These are phyloP conservation scores for Phasia obesa DNA, from an alignment of 2,888 invertebrate species.

Conservation along the genomic window DNA sequence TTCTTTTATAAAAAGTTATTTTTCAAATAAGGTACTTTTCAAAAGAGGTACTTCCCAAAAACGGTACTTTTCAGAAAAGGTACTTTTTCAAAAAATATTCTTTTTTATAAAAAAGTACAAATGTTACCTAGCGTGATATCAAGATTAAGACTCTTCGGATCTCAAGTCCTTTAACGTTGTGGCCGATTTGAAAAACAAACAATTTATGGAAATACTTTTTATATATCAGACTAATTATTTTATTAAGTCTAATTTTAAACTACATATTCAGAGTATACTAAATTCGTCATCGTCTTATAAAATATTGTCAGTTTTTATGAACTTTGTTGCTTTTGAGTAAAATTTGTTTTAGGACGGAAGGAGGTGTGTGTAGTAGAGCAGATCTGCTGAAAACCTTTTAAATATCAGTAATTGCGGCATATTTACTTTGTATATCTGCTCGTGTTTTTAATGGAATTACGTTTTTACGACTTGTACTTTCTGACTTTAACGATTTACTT, in stretches of 20 bases:
- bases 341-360: neutral
- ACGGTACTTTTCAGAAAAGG: too few species aligned
- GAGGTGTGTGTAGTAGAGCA: conserved; percentile 27
- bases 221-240: too few species aligned
- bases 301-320: neutral
- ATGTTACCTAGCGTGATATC: too few species aligned
- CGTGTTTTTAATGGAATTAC: conserved; percentile 73
- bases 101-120: too few species aligned
- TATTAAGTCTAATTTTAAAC: neutral
- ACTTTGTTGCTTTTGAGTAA: neutral
- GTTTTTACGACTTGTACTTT: conserved; percentile 78
- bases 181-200: too few species aligned
- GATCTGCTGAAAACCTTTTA: conserved; percentile 45
- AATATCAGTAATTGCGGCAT: conserved; percentile 69
- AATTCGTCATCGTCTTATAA: neutral
- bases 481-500: conserved; percentile 76
- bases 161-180: too few species aligned
- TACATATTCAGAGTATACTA: neutral
- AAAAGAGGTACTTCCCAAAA: too few species aligned
- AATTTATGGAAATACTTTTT: too few species aligned
- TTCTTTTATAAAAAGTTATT: too few species aligned
- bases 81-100: too few species aligned
- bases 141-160: too few species aligned
- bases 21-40: too few species aligned
- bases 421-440: conserved; percentile 67